Base-by-base conservation (phyloP, 2,113 vertebrate genomes). In the Mirounga angustirostris region DNA sequence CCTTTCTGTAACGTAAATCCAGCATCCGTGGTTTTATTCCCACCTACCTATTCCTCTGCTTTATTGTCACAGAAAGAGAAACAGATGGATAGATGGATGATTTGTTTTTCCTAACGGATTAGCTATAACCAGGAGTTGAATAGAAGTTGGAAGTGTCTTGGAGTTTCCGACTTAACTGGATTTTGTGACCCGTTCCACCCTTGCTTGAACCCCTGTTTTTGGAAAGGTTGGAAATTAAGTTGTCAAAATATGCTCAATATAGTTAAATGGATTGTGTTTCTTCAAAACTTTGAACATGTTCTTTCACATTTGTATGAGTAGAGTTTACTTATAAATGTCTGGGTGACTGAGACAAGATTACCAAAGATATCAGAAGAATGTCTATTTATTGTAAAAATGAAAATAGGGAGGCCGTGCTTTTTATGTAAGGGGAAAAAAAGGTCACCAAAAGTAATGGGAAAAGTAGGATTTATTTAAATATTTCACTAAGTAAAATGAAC, bases 271-370 rank as follows among this genome's bases (percentile, higher is more conserved):
- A 30, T 82, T 88, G 24, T 69, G 21, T 85, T 81, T 82, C 26
- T 92, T 86, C 30, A 52, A 59, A 95, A 86, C 54, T 73, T 81
- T 36, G 24, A 82, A 71, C 46, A n/a, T 46, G 7, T 18, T 71
- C n/a, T 43, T 79, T 87, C 21, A 30, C 16, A 50, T 89, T 91
- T 95, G 7, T 67, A 76, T 46, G 28, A 43, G 52, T n/a, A 54
- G 65, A 46, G 43, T 76, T 96, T 83, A 46, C 80, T 79, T 76
- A 40, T 87, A 78, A 69, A 82, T 78, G n/a, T 74, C 46, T 94
- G 30, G 33, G 15, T 58, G 46, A 69, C 56, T 15, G 18, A 86
- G 33, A 90, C 58, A 92, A 22, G 10, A 22, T 81, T 82, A 63
- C 33, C 52, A 58, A 80, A 59, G 78, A 54, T 82, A 58, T 21